phyloP scores from a whole-genome alignment of 92 coral and sea anemone genomes.

The Parazoanthus darwini region DNA sequence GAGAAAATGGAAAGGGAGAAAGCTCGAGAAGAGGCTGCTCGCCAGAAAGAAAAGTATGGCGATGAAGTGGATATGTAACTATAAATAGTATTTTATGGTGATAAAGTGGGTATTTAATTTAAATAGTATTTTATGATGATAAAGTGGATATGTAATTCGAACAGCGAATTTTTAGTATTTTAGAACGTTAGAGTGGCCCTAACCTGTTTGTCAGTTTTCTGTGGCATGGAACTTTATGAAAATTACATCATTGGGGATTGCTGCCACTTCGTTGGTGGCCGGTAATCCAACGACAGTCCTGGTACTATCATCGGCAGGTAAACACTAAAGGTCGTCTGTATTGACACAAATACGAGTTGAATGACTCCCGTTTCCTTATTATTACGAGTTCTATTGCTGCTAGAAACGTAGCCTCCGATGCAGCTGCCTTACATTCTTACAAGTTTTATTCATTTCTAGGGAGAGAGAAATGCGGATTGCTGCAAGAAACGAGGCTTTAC shows the following conservation, averaged over 20 bases:
- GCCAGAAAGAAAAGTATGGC: conserved; percentile 71
- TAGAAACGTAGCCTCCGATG: too few species aligned
- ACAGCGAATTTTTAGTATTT: too few species aligned
- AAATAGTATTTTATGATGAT: not conserved
- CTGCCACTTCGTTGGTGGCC: not conserved
- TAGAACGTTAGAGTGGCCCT: too few species aligned
- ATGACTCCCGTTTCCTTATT: too few species aligned
- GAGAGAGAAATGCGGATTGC: conserved; percentile 96
- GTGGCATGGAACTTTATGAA: too few species aligned
- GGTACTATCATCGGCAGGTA: not conserved
- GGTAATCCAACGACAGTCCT: not conserved
- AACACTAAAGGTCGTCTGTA: not conserved
- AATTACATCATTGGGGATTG: too few species aligned
- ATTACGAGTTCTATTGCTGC: too few species aligned
- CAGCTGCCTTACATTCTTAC: not conserved
- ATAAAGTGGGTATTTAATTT: not conserved
- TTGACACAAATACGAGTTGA: too few species aligned
- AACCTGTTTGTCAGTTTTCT: too few species aligned
- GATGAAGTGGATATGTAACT: not conserved
- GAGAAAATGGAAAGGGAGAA: conserved; percentile 93
- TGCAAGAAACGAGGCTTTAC: conserved; percentile 93
- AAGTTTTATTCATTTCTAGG: conserved; percentile 37
- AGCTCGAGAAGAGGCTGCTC: conserved; percentile 97
- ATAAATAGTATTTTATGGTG: not conserved
- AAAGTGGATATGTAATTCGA: too few species aligned